These are phyloP conservation scores for Habrosyne pyritoides DNA, from an alignment of 2,888 invertebrate genomes.

Conservation along the genomic window DNA sequence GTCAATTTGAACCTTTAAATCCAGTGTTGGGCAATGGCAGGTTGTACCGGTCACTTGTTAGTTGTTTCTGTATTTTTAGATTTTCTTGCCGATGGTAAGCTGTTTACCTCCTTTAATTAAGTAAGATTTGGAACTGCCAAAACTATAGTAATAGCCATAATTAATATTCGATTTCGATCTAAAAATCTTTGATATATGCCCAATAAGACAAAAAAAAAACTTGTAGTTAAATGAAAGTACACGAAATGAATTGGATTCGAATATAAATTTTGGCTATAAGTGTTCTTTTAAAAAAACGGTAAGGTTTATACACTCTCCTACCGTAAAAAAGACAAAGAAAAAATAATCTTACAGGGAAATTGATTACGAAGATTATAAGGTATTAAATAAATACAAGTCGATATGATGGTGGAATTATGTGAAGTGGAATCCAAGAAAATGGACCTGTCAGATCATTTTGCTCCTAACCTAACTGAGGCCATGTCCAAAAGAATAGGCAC, in stretches of 20 bases:
- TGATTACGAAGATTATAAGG: background rate
- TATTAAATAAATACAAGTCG: background rate
- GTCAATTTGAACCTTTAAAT: constrained; percentile 55
- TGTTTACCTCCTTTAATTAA: too few relatives aligned
- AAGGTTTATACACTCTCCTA: background rate
- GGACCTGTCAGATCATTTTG: constrained; percentile 62
- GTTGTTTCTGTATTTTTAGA: background rate
- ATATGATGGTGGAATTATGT: background rate
- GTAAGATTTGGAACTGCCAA: too few relatives aligned
- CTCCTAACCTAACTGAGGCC: constrained; percentile 48
- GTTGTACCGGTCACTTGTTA: background rate
- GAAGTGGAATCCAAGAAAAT: constrained; percentile 39
- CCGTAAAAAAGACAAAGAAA: too few relatives aligned
- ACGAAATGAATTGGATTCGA: too few relatives aligned
- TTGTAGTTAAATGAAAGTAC: too few relatives aligned
- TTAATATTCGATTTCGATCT: too few relatives aligned
- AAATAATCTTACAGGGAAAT: too few relatives aligned
- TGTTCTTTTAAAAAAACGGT: too few relatives aligned
- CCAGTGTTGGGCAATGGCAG: background rate
- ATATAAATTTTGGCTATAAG: too few relatives aligned
- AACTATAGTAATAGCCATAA: too few relatives aligned
- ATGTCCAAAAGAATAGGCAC: constrained; percentile 72
- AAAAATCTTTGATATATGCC: too few relatives aligned
- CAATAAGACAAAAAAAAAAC: too few relatives aligned
- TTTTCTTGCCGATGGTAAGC: background rate